Base-by-base conservation (phyloP, 2,888 invertebrate genomes). In the Agrochola lota region DNA sequence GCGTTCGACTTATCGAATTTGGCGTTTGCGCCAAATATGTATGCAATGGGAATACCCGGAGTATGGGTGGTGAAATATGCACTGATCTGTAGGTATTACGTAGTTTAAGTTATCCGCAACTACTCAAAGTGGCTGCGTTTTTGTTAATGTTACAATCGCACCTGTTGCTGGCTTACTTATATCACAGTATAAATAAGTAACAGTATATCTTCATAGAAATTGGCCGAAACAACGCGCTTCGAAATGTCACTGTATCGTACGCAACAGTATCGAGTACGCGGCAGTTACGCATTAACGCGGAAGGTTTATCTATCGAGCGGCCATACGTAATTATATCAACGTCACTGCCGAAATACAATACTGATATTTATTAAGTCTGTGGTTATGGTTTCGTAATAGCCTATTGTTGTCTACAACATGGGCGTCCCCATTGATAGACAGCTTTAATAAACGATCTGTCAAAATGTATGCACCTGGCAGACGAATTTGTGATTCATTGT, bases 1-100 rank as follows among this genome's bases (percentile, higher is more conserved):
- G 91, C 91, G 88, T 83, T 86, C 88, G 91, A 91, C 91, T 92
- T 93, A 93, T 92, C 88, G 91, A 91, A 91, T 92, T 93, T 91
- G 91, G 92, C 90, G 88, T 91, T 92, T 90, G 90, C 88, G 89
- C 90, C 91, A 92, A 93, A 93, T 91, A 90, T 85, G 83, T 76
- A 87, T 86, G 83, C 87, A 90, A 88, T 85, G 83, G 82, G 81
- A 87, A 87, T 89, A 88, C 85, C 87, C 87, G 85, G 81, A 84
- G 81, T 79, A 78, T 81, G 70, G 85, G 78, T 76, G 64, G 80
- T 85, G 81, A 88, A 89, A 88, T 87, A 89, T 87, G 81, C 79
- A 85, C 66, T 80, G 74, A 77, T 79, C 74, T 75, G 67, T 75
- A 78, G 55, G 23, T 72, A 35, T 77, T 46, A 26, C 0, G 26